Evolutionary conservation across 2,113 vertebrate species (phyloP), one percentile per base, ranked within the genome.

Genomic region (Uropsilus gracilis): DNA sequence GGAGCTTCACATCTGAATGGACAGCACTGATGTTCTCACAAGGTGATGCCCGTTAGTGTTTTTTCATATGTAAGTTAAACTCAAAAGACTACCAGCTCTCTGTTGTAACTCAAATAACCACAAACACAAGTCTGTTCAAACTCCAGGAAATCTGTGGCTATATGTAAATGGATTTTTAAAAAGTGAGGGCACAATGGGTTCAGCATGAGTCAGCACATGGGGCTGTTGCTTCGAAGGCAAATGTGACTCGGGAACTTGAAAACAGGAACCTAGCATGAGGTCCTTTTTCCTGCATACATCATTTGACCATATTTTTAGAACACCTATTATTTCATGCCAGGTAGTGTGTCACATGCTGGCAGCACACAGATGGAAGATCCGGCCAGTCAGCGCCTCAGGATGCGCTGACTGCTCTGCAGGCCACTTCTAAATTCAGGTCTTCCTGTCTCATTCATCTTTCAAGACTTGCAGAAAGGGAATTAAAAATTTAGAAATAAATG

Each of bases 281-380:
- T 48, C 8, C 20, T 75, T 83, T 85, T 83, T 55, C 57, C 57
- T 61, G 37, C 32, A 39, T 18, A 39, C 22, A 39, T 86, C 42
- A 69, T 69, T 91, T 80, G 42, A 44, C 37, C 22, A 16, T 90
- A 68, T 75, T 72, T 96, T 94, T 59, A 75, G n/a, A 88, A 89
- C 50, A 92, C 2, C 48, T n/a, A 13, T 86, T 42, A 11, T 86
- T 91, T 39, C 17, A 55, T 37, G 30, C 10, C 57, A 57, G 37
- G 32, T 55, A 55, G 10, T 42, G 24, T 77, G 50, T 34, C n/a
- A 34, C 13, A 32, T 32, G 42, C 17, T 63, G 48, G 18, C 37
- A 42, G 68, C 12, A 32, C 10, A 34, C 6, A 57, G 26, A 42
- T 16, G 8, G 6, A 20, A 83, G 46, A 53, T 20, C 17, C 57